Percentiles rank a stretch among this genome's conserved stretches.
Conservation (phyloP, 2,113 vertebrate species). For the Corythoichthys haematopterus region DNA sequence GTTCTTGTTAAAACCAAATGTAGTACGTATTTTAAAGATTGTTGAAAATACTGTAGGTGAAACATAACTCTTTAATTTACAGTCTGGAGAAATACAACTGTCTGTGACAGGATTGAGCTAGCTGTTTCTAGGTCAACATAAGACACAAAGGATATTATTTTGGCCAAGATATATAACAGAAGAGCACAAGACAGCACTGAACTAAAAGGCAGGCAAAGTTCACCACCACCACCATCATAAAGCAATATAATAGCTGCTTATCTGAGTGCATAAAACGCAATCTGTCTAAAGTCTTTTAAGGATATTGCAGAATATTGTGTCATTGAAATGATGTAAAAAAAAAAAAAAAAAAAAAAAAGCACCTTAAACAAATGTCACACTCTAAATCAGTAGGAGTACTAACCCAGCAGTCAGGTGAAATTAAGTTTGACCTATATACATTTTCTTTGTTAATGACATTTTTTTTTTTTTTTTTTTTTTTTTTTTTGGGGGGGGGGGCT, state of each 20-base stretch:
- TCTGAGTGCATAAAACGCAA: background rate
- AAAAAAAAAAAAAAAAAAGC: background rate
- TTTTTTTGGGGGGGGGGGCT: too few species aligned
- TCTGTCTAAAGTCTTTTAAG: background rate
- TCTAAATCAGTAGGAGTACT: background rate
- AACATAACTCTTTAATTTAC: slow-evolving; percentile 7
- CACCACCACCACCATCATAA: background rate
- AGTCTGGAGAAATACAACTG: slow-evolving; percentile 10
- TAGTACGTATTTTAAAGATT: background rate
- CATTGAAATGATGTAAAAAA: background rate
- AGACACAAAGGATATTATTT: slow-evolving; percentile 21
- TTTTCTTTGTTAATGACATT: background rate
- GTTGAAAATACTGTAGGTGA: slow-evolving; percentile 4
- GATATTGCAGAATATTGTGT: background rate
- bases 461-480: background rate
- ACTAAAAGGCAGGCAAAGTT: background rate
- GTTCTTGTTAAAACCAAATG: background rate
- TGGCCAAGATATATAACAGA: background rate
- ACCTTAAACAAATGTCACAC: background rate
- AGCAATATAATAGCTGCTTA: slow-evolving; percentile 3
- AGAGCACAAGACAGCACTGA: slow-evolving; percentile 3
- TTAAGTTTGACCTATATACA: background rate
- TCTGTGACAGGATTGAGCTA: slow-evolving; percentile 12
- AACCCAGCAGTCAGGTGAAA: background rate
- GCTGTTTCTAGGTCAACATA: slow-evolving; percentile 21